Conservation (phyloP, 2,113 vertebrate genomes). For the Phylloscopus trochilus region DNA sequence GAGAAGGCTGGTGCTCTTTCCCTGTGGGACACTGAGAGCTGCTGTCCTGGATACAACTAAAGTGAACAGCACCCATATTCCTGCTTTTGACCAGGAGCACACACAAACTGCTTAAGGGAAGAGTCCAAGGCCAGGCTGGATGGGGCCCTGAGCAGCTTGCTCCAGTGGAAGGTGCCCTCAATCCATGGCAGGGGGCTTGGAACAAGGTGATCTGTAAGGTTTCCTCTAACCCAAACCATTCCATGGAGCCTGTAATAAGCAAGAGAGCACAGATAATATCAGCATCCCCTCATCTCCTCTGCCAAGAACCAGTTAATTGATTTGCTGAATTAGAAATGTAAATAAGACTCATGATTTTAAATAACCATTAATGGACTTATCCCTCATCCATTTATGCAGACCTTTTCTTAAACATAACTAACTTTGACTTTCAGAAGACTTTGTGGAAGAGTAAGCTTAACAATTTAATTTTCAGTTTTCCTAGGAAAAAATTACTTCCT, state of each 20-base stretch:
- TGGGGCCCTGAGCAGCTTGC: background rate
- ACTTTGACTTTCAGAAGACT: slow-evolving; percentile 15
- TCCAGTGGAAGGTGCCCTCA: background rate
- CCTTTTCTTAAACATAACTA: background rate
- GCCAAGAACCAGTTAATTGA: background rate
- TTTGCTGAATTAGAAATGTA: slow-evolving; percentile 9
- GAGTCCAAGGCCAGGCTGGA: background rate
- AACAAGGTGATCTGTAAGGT: background rate
- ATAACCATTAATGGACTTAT: background rate
- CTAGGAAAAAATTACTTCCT: background rate
- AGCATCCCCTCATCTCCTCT: background rate
- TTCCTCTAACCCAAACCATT: background rate
- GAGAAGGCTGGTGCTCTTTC: background rate
- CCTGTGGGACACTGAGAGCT: background rate
- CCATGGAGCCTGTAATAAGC: background rate
- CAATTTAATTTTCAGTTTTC: background rate
- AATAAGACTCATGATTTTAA: background rate
- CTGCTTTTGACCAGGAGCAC: background rate
- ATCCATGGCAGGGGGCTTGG: fast-evolving
- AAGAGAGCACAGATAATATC: background rate
- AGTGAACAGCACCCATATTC: background rate
- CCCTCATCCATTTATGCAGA: background rate
- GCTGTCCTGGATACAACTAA: background rate
- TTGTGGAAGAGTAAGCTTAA: background rate
- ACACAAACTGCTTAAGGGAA: background rate